A percentile compares a stretch with the other conserved stretches of the same genome.
Conservation (phyloP, 1,140 invertebrate species). For the Drosophila ogumai region DNA sequence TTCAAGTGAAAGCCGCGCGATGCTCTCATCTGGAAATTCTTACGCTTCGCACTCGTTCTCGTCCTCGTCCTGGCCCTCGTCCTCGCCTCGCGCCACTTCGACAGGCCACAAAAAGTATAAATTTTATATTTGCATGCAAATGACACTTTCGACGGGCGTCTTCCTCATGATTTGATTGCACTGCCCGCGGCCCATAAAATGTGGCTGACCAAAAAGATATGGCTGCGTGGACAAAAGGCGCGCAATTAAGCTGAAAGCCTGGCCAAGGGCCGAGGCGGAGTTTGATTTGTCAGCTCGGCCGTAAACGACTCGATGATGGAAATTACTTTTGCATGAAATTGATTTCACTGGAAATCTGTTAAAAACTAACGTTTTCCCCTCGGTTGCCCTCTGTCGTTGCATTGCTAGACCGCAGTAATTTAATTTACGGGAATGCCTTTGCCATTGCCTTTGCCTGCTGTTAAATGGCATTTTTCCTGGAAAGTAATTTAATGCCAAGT, state of each 20-base stretch:
- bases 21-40: conserved; percentile 43
- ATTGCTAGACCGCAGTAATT: conserved; percentile 37
- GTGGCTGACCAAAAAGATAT: conserved; percentile 29
- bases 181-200: conserved; percentile 36
- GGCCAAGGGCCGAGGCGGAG: conserved; percentile 17
- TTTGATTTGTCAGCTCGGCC: conserved; percentile 22
- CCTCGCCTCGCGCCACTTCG: conserved; percentile 12
- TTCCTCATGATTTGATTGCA: conserved; percentile 56
- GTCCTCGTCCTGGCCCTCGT: not conserved
- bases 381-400: not conserved
- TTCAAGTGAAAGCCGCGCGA: conserved; percentile 23
- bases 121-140: conserved; percentile 56
- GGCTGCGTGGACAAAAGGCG: conserved; percentile 25
- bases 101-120: conserved; percentile 27
- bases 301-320: conserved; percentile 11
- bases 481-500: conserved; percentile 38
- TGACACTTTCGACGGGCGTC: conserved; percentile 43
- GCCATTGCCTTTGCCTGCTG: not conserved
- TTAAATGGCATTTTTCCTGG: conserved; percentile 31
- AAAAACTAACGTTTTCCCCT: conserved; percentile 26
- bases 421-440: conserved; percentile 35
- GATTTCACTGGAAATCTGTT: conserved; percentile 43
- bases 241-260: conserved; percentile 57
- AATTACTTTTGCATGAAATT: conserved; percentile 34
- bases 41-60: conserved; percentile 4